These are phyloP conservation scores for Tragelaphus scriptus DNA, from an alignment of 2,113 vertebrate species.

Conservation along the genomic window DNA sequence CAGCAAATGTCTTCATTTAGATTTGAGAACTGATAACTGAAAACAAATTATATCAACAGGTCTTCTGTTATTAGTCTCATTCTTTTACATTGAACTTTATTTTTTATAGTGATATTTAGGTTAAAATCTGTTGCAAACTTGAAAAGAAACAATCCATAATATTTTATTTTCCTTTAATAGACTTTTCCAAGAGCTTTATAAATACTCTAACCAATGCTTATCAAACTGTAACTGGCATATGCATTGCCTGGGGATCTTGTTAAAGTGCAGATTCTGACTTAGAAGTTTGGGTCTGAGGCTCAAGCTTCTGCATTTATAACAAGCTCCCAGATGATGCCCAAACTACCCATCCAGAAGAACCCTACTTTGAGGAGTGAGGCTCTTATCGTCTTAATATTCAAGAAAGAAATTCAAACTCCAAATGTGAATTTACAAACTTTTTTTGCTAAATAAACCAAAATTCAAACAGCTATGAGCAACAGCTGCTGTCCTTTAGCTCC, in stretches of 20 bases:
- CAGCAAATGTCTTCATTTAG: not conserved
- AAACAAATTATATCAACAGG: not conserved
- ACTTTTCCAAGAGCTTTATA: not conserved
- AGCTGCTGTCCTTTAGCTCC: not conserved
- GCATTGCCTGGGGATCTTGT: not conserved
- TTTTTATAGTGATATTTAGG: not conserved
- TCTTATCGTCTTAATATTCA: not conserved
- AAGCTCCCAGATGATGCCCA: not conserved
- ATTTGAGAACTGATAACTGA: not conserved
- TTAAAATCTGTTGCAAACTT: not conserved
- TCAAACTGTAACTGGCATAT: not conserved
- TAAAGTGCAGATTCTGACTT: not conserved
- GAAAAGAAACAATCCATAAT: not conserved
- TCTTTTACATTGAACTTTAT: not conserved
- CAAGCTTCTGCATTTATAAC: not conserved
- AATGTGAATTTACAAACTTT: not conserved
- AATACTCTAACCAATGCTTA: not conserved
- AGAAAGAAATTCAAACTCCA: constrained; percentile 1
- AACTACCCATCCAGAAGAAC: not conserved
- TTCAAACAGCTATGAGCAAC: not conserved
- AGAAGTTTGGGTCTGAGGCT: not conserved
- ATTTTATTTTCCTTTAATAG: not conserved
- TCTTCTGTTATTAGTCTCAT: not conserved
- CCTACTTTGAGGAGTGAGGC: not conserved
- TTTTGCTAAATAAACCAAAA: not conserved